A percentile compares a stretch with the other conserved stretches of the same genome.
Conservation (phyloP, 2,113 vertebrate genomes). For the Osmerus mordax region DNA sequence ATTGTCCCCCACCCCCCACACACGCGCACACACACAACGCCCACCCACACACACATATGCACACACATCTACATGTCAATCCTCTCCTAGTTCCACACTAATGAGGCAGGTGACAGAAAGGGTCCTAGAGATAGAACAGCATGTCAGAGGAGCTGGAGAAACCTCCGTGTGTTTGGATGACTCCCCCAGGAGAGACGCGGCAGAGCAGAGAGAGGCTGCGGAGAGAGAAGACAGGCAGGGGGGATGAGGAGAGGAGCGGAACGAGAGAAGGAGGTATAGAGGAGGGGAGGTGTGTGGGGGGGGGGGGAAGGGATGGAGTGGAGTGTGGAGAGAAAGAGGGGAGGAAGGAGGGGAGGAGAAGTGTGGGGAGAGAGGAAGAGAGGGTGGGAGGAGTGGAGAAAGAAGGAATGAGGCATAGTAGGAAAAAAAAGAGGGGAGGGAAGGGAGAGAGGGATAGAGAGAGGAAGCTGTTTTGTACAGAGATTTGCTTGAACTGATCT, state of each 20-base stretch:
- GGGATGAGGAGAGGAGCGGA: conserved; percentile 23
- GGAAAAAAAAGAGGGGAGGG: neutral
- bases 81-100: conserved; percentile 53
- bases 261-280: neutral
- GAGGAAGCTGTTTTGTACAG: neutral
- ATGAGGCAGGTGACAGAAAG: conserved; percentile 68
- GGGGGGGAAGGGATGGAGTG: conserved; percentile 7
- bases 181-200: conserved; percentile 29
- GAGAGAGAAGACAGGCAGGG: conserved; percentile 14
- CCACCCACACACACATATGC: conserved; percentile 32
- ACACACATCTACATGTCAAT: conserved; percentile 18
- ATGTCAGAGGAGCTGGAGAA: conserved; percentile 54
- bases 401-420: neutral
- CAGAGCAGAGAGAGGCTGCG: neutral
- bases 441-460: neutral
- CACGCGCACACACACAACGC: conserved; percentile 16
- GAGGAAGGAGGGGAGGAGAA: conserved; percentile 5
- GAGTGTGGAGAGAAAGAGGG: conserved; percentile 13
- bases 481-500: neutral
- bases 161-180: conserved; percentile 54
- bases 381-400: no score
- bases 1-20: neutral
- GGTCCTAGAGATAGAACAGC: conserved; percentile 57
- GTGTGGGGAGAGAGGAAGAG: conserved; percentile 9
- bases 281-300: conserved; percentile 12